Base-by-base conservation (phyloP, 1,140 invertebrate genomes). In the Trissolcus basalis region DNA sequence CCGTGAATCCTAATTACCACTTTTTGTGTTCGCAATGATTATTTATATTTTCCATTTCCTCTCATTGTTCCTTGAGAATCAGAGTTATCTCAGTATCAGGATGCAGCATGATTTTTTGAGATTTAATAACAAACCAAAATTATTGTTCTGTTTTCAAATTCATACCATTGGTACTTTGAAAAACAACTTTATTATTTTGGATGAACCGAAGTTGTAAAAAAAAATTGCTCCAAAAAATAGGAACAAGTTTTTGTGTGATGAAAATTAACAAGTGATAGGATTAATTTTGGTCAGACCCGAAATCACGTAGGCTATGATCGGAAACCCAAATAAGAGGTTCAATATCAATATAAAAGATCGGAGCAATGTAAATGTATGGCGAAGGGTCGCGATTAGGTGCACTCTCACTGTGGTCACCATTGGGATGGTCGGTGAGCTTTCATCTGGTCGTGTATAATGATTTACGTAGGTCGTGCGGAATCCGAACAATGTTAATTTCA, bases 401-500 rank as follows among this genome's bases (percentile, higher is more conserved):
- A 58, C 59, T 70, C 35, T 9, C 39, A 59, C 76, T 69, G 61
- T 50, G 76, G 70, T 74, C 65, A 69, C 70, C 61, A 71, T 61
- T 54, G 48, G n/a, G 55, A 73, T 69, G 75, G 58, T 41, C 35
- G 64, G 69, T 63, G 51, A 73, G 70, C 78, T 73, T 79, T 73
- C 69, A 73, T 73, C 73, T 68, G 70, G 60, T 55, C 53, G 49
- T 36, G 69, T 74, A 27, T 27, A 77, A 80, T 80, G 78, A 80
- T 80, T 74, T 77, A 80, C 70, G 59, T 64, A 68, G 78, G 60
- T 71, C 70, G 74, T 80, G 75, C 63, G 75, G 75, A 80, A 80
- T 80, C 14, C 75, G 41, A 80, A 80, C 75, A 77, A 80, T 80
- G 78, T 80, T 77, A 80, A 80, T 80, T 80, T 77, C 78, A 67